A percentile compares a stretch with the other conserved stretches of the same genome.
Evolutionary conservation across 30 jellyfish, hydroid and myxozoan species (phyloP).

Genomic region (Aurelia sp.): DNA sequence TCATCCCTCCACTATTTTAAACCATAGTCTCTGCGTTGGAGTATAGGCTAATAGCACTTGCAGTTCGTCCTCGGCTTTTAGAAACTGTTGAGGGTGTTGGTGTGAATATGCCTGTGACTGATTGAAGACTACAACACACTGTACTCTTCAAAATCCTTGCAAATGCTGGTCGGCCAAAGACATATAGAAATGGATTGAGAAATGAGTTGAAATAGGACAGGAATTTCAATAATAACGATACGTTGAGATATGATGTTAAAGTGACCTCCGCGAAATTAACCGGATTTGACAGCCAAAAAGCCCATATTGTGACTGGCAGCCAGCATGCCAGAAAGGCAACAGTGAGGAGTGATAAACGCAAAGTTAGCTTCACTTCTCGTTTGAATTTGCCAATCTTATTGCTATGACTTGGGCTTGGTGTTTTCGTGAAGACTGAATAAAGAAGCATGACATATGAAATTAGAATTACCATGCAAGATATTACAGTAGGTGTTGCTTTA

Average conservation of each 20-base stretch:
- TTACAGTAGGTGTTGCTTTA: constrained; percentile 30
- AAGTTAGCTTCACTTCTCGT: constrained; percentile 17
- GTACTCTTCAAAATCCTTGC: constrained; percentile 16
- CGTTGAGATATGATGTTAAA: not conserved
- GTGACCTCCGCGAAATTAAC: not conserved
- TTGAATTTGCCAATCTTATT: not conserved
- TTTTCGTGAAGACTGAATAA: not conserved
- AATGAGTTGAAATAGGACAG: constrained; percentile 40
- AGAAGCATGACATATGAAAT: constrained; percentile 23
- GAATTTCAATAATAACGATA: constrained; percentile 10
- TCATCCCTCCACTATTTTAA: too few species aligned
- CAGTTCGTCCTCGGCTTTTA: too few species aligned
- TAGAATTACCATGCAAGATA: constrained; percentile 23
- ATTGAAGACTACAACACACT: not conserved
- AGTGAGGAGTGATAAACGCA: constrained; percentile 34
- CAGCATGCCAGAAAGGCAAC: constrained; percentile 34
- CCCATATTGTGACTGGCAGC: constrained; percentile 39
- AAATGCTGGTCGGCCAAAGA: constrained; percentile 58
- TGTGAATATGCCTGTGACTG: too few species aligned
- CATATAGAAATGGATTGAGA: constrained; percentile 41
- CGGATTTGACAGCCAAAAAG: constrained; percentile 25
- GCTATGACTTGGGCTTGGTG: not conserved
- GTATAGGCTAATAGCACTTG: not conserved
- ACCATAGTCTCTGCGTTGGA: too few species aligned
- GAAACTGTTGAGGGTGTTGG: too few species aligned